Evolutionary conservation across 2,888 invertebrate genomes (phyloP).

Genomic region (Abrostola triplasia): DNA sequence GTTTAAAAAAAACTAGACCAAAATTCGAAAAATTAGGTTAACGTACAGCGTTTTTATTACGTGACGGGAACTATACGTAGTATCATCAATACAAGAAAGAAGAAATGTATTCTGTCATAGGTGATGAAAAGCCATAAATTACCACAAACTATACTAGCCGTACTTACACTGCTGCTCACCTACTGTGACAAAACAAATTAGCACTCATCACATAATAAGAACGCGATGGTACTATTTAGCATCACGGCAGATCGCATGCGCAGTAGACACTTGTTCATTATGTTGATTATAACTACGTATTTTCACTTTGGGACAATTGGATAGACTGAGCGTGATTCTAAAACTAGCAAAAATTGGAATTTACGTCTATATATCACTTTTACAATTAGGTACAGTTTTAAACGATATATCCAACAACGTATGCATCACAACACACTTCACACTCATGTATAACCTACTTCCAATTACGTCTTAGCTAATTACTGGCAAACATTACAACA

Average conservation of each 20-base stretch:
- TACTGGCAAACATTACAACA: slow-evolving; percentile 25
- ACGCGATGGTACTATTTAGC: neutral
- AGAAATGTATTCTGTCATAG: too few relatives aligned
- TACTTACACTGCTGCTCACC: neutral
- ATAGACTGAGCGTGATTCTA: too few relatives aligned
- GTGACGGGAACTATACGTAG: too few relatives aligned
- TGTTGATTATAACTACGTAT: neutral
- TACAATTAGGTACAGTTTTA: too few relatives aligned
- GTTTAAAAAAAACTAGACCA: too few relatives aligned
- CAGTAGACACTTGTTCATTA: neutral
- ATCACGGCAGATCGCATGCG: slow-evolving; percentile 2
- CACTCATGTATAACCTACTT: slow-evolving; percentile 14
- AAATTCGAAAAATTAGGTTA: too few relatives aligned
- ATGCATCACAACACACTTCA: neutral
- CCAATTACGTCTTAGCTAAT: slow-evolving; percentile 26
- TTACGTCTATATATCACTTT: too few relatives aligned
- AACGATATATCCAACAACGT: neutral
- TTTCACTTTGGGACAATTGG: neutral
- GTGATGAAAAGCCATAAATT: too few relatives aligned
- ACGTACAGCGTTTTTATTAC: too few relatives aligned
- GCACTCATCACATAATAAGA: slow-evolving; percentile 1
- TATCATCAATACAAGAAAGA: neutral
- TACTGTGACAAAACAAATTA: neutral
- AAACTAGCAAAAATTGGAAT: too few relatives aligned
- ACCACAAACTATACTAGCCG: too few relatives aligned